Percentiles rank a stretch among this genome's conserved stretches.
Conservation (phyloP, 2,113 vertebrate genomes). For the Nesospiza acunhae region DNA sequence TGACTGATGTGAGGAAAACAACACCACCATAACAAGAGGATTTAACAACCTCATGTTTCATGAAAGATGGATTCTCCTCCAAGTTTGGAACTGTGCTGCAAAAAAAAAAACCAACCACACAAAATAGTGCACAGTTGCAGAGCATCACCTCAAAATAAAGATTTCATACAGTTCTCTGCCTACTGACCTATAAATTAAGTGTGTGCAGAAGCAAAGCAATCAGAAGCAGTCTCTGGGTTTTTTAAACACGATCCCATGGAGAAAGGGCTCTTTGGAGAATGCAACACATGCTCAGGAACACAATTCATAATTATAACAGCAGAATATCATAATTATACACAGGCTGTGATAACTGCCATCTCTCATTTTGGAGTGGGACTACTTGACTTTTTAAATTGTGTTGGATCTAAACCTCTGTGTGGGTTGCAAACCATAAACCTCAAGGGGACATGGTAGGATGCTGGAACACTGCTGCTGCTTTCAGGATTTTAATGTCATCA, state of each 20-base stretch:
- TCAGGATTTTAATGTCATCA: background rate
- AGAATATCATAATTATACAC: background rate
- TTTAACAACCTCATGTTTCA: background rate
- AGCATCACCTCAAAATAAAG: background rate
- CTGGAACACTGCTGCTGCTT: background rate
- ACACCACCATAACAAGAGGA: background rate
- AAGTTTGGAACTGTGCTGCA: background rate
- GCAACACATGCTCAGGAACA: background rate
- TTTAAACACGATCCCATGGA: background rate
- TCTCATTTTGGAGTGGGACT: background rate
- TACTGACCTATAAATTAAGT: background rate
- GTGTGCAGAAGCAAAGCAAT: background rate
- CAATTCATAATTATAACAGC: background rate
- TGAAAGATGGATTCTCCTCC: background rate
- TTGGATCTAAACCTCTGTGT: background rate
- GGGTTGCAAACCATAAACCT: background rate
- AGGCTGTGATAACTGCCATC: slow-evolving; percentile 29
- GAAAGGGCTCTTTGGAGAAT: slow-evolving; percentile 13
- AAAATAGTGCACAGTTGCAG: background rate
- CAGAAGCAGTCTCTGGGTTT: slow-evolving; percentile 1
- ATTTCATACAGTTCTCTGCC: background rate
- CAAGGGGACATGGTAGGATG: background rate
- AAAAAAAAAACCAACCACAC: background rate
- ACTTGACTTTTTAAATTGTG: background rate
- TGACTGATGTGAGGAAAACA: slow-evolving; percentile 10